Percentiles rank a stretch among this genome's conserved stretches.
Conservation (phyloP, 2,113 vertebrate genomes). For the Genyomyrus donnyi region DNA sequence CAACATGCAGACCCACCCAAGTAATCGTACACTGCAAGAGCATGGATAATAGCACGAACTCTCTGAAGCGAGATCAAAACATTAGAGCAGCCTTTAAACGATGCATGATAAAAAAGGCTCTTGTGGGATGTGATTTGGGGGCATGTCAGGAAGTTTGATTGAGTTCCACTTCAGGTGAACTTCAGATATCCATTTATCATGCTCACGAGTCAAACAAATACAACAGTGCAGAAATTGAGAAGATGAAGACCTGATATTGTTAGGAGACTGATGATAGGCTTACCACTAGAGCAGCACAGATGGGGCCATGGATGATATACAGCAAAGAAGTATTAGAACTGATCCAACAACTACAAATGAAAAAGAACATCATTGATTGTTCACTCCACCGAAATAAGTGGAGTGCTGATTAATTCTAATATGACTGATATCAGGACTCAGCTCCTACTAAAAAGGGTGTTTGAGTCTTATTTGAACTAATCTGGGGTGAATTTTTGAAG, state of each 20-base stretch:
- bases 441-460: background rate
- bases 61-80: slow-evolving; percentile 27
- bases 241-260: background rate
- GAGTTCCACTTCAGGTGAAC: background rate
- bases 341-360: slow-evolving; percentile 82
- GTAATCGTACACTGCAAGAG: background rate
- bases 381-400: background rate
- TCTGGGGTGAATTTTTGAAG: background rate
- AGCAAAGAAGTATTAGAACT: slow-evolving; percentile 92
- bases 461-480: background rate
- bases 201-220: background rate
- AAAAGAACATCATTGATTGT: background rate
- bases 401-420: background rate
- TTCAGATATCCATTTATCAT: background rate
- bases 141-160: slow-evolving; percentile 17
- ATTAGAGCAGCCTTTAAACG: background rate
- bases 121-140: slow-evolving; percentile 15
- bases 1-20: background rate
- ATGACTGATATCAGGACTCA: background rate
- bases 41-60: background rate
- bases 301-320: slow-evolving; percentile 95
- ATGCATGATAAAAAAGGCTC: background rate
- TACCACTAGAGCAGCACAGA: slow-evolving; percentile 91
- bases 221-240: background rate
- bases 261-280: slow-evolving; percentile 24